phyloP scores from a whole-genome alignment of 2,797 vertebrate genomes.

The Mus minutoides region DNA sequence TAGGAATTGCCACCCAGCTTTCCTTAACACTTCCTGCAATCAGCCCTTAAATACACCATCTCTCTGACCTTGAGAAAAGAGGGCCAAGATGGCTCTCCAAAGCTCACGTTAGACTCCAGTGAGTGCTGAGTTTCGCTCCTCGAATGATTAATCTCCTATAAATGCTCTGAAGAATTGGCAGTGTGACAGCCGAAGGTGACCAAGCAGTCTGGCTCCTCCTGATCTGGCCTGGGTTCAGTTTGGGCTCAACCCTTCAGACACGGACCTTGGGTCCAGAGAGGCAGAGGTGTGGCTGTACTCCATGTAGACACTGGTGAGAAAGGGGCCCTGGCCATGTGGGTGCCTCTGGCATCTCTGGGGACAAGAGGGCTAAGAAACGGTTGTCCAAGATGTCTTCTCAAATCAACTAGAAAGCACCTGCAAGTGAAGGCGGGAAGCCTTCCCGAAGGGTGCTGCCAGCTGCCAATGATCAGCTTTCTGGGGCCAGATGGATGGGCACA shows the following conservation, averaged over 20 bases:
- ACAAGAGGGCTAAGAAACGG: background rate
- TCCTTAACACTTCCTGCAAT: background rate
- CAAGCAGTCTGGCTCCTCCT: background rate
- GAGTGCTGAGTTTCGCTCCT: background rate
- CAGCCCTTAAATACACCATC: background rate
- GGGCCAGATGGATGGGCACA: fast-evolving
- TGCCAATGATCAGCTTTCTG: background rate
- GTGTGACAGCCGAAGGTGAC: background rate
- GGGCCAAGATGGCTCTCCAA: background rate
- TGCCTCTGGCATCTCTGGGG: background rate
- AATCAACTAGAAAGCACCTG: background rate
- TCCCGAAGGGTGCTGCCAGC: background rate
- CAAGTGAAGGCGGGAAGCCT: background rate
- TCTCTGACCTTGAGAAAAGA: constrained; percentile 1
- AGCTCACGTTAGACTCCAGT: background rate
- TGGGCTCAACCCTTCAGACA: background rate
- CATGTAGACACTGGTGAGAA: background rate
- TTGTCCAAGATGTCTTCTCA: background rate
- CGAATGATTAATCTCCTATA: constrained; percentile 22
- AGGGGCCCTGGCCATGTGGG: background rate
- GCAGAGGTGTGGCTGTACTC: fast-evolving
- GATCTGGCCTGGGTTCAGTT: background rate
- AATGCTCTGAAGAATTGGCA: background rate
- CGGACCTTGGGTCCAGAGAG: background rate
- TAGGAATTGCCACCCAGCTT: background rate